phyloP scores from a whole-genome alignment of 2,888 invertebrate species.

The Gerris lacustris region DNA sequence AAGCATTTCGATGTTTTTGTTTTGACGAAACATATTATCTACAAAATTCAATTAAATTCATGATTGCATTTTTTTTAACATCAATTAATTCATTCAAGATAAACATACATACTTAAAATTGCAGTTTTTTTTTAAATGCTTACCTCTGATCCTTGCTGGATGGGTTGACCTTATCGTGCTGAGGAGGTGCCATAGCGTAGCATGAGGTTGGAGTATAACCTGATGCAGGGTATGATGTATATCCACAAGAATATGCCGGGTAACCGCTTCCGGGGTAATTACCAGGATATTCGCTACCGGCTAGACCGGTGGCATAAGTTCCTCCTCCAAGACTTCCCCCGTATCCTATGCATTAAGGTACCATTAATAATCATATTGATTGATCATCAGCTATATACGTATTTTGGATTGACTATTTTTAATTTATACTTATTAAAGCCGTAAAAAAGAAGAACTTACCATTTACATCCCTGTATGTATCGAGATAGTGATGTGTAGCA shows the following conservation, averaged over 20 bases:
- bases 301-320: slow-evolving; percentile 12
- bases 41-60: too few relatives aligned
- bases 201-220: slow-evolving; percentile 51
- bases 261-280: slow-evolving; percentile 47
- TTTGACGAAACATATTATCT: too few relatives aligned
- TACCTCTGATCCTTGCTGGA: slow-evolving; percentile 66
- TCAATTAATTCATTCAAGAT: too few relatives aligned
- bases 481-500: slow-evolving; percentile 54
- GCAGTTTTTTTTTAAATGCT: slow-evolving; percentile 22
- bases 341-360: slow-evolving; percentile 24
- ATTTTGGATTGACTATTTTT: too few relatives aligned
- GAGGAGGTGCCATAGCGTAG: slow-evolving; percentile 80
- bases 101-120: too few relatives aligned
- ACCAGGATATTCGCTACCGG: slow-evolving; percentile 60
- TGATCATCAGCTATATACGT: too few relatives aligned
- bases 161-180: slow-evolving; percentile 47
- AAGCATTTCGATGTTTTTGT: too few relatives aligned
- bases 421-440: too few relatives aligned
- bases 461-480: slow-evolving; percentile 72
- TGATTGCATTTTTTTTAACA: too few relatives aligned
- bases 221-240: slow-evolving; percentile 48
- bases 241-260: slow-evolving; percentile 50
- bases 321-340: slow-evolving; percentile 45
- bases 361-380: too few relatives aligned
- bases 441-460: slow-evolving; percentile 47